phyloP scores from a whole-genome alignment of 1,140 invertebrate species.

The Zaprionus kolodkinae region DNA sequence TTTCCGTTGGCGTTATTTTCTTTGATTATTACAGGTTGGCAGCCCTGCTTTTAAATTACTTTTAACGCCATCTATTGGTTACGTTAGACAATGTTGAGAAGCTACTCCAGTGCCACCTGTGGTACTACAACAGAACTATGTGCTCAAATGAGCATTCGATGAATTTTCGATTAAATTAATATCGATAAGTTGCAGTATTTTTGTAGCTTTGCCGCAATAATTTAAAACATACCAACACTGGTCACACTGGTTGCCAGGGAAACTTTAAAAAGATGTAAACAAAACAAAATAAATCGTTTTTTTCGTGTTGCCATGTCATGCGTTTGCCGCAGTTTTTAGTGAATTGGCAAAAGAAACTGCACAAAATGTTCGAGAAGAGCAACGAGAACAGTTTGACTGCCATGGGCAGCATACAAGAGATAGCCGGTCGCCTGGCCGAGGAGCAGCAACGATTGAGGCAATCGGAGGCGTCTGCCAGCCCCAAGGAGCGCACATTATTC shows the following conservation, averaged over 20 bases:
- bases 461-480: conserved; percentile 52
- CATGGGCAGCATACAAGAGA: conserved; percentile 78
- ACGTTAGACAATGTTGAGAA: no score
- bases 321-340: conserved; percentile 62
- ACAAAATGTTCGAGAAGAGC: conserved; percentile 68
- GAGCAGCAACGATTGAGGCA: conserved; percentile 70
- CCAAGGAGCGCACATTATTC: conserved; percentile 85
- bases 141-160: no score
- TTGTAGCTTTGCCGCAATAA: neutral
- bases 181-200: neutral
- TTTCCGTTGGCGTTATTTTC: no score
- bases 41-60: no score
- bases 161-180: neutral
- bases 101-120: neutral
- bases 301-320: conserved; percentile 45
- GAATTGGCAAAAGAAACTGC: conserved; percentile 55
- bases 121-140: no score
- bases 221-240: neutral
- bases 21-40: no score
- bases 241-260: conserved; percentile 27
- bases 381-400: conserved; percentile 31
- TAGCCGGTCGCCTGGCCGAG: conserved; percentile 75
- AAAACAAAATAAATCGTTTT: conserved; percentile 27
- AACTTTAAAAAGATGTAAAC: conserved; percentile 17
- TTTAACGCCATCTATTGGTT: no score